A percentile compares a stretch with the other conserved stretches of the same genome.
These are phyloP conservation scores for Drosophila bocqueti DNA, from an alignment of 1,140 invertebrate genomes.

Conservation along the genomic window DNA sequence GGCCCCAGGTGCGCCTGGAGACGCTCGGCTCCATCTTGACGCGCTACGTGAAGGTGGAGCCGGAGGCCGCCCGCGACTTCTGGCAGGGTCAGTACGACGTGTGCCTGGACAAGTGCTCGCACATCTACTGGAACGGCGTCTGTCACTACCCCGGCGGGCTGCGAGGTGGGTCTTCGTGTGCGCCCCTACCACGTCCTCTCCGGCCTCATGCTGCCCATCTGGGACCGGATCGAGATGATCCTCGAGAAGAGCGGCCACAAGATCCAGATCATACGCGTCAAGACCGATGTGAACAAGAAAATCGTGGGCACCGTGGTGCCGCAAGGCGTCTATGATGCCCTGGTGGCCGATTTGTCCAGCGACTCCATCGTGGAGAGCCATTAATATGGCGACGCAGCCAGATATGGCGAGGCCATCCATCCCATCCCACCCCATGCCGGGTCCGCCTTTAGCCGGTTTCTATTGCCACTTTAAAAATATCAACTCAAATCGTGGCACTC, in stretches of 20 bases:
- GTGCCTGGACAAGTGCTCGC: constrained; percentile 56
- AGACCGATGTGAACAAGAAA: constrained; percentile 54
- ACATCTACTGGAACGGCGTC: constrained; percentile 52
- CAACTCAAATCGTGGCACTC: constrained; percentile 77
- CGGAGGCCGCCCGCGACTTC: constrained; percentile 29
- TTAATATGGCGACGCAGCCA: constrained; percentile 5
- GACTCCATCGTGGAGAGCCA: constrained; percentile 45
- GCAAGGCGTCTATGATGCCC: constrained; percentile 46
- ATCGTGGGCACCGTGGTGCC: constrained; percentile 73
- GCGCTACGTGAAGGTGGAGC: constrained; percentile 48
- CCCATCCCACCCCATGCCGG: neutral
- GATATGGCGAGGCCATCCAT: neutral
- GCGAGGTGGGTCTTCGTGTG: constrained; percentile 55
- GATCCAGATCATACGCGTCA: constrained; percentile 70
- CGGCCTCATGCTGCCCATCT: constrained; percentile 67
- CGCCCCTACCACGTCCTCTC: constrained; percentile 69
- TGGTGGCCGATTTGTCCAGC: constrained; percentile 52
- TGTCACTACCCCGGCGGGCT: constrained; percentile 41
- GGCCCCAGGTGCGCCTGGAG: constrained; percentile 63
- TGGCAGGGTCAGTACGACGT: constrained; percentile 55
- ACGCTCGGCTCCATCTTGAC: constrained; percentile 34
- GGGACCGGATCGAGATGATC: constrained; percentile 63
- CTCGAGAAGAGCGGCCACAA: constrained; percentile 48
- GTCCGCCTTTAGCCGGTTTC: constrained; percentile 1
- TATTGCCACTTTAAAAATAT: constrained; percentile 74